Evolutionary conservation across 2,888 invertebrate genomes (phyloP).

Genomic region (Watsonalla binaria): DNA sequence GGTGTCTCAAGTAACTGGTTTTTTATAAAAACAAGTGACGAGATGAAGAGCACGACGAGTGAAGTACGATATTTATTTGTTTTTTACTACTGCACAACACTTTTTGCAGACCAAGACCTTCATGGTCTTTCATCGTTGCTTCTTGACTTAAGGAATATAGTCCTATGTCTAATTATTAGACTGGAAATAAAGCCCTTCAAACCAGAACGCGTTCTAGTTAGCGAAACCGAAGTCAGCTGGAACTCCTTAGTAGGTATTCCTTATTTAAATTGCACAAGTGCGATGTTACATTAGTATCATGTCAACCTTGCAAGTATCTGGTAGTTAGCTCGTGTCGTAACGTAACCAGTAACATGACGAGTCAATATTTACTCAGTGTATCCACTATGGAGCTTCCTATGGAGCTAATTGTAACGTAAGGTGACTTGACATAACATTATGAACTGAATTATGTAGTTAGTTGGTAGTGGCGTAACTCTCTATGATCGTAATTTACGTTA

Average conservation of each 20-base stretch:
- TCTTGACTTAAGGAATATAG: no score
- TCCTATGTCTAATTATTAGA: no score
- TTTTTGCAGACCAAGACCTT: no score
- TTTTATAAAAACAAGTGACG: no score
- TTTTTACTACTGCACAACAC: no score
- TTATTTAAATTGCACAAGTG: conserved; percentile 27
- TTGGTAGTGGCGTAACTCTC: neutral
- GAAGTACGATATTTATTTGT: no score
- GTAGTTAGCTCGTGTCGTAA: conserved; percentile 12
- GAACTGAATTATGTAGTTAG: neutral
- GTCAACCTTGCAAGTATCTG: conserved; percentile 20
- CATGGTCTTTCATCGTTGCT: no score
- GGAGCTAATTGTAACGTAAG: conserved; percentile 21
- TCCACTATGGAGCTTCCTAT: conserved; percentile 15
- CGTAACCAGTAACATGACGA: conserved; percentile 22
- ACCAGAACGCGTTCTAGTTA: neutral
- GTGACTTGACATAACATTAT: conserved; percentile 1
- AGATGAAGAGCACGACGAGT: no score
- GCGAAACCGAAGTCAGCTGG: neutral
- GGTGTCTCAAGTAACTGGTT: no score
- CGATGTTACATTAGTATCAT: conserved; percentile 27
- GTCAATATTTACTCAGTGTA: conserved; percentile 30
- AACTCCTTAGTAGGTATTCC: neutral
- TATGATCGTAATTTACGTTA: neutral
- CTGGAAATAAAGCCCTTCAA: neutral